Evolutionary conservation across 2,888 invertebrate genomes (phyloP), one percentile per base, ranked within the genome.

Genomic region (Timandra comae): DNA sequence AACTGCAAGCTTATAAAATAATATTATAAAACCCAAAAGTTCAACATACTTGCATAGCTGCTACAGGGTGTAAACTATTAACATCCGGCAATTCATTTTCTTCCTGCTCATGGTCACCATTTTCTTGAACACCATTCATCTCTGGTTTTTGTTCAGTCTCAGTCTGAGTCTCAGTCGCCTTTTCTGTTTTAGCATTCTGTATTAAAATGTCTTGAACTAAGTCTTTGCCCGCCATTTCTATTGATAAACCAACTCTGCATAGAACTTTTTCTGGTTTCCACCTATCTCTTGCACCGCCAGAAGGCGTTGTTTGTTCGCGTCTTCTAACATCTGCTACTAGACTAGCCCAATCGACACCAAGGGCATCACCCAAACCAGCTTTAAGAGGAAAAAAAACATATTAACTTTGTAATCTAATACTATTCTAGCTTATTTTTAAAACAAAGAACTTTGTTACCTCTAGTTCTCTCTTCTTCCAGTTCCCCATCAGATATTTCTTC

Each of bases 321-420:
- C 85, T 71, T 20, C 89, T 88, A 3, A 93, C 92, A 72, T 95
- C 94, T 2, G 93, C 93, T 0, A 95, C 92, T 27, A 97, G 85
- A 64, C 95, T 95, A 7, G 95, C 93, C 97, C 97, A 97, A 74
- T 97, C 96, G 1, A 97, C 96, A n/a, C 96, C 96, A 13, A 97
- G 78, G n/a, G 95, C 95, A 74, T 97, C 96, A 3, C 95, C 95
- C 41, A 96, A 88, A 20, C 93, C 90, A 77, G 81, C 84, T 84
- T n/a, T n/a, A n/a, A n/a, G n/a, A n/a, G n/a, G n/a, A n/a, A n/a
- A n/a, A n/a, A n/a, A 49, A 42, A n/a, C 7, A 33, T 26, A 3
- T 7, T 19, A n/a, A 7, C 27, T 3, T 20, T 20, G 21, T 43
- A 62, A n/a, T n/a, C n/a, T n/a, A n/a, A n/a, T n/a, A n/a, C n/a